Evolutionary conservation across 2,888 invertebrate species (phyloP).

Genomic region (Cactoblastis cactorum): DNA sequence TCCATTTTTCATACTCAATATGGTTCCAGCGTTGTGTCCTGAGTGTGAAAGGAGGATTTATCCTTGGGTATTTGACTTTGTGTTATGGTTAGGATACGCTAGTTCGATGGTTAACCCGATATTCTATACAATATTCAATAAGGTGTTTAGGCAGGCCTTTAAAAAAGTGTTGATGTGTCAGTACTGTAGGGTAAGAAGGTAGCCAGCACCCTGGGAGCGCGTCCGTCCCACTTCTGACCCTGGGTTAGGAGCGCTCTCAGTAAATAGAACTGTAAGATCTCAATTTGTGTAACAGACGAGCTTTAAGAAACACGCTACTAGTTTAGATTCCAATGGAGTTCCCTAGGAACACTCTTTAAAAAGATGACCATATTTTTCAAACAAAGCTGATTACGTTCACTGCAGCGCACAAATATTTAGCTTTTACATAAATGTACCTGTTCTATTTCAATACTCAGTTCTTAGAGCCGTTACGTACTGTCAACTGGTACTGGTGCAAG

Average conservation of each 20-base stretch:
- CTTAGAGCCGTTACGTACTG: no score
- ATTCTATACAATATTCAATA: slow-evolving; percentile 97
- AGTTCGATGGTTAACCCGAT: slow-evolving; percentile 97
- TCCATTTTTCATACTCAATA: slow-evolving; percentile 95
- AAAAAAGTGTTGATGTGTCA: slow-evolving; percentile 90
- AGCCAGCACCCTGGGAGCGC: slow-evolving; percentile 77
- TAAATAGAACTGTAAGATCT: slow-evolving; percentile 65
- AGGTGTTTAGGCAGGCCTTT: slow-evolving; percentile 94
- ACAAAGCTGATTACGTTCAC: slow-evolving; percentile 16
- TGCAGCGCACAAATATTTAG: slow-evolving; percentile 24
- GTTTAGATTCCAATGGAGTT: slow-evolving; percentile 29
- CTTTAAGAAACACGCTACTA: slow-evolving; percentile 49
- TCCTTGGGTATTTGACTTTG: slow-evolving; percentile 90
- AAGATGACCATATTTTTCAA: slow-evolving; percentile 23
- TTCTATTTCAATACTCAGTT: background rate
- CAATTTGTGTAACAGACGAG: slow-evolving; percentile 63
- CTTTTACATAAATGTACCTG: background rate
- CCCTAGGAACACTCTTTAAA: slow-evolving; percentile 17
- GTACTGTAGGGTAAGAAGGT: slow-evolving; percentile 78
- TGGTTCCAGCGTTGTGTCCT: slow-evolving; percentile 90
- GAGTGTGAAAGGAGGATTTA: slow-evolving; percentile 88
- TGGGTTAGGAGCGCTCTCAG: slow-evolving; percentile 70
- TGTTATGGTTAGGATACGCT: slow-evolving; percentile 95
- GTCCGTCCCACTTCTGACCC: slow-evolving; percentile 69
- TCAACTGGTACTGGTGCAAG: no score